A percentile compares a stretch with the other conserved stretches of the same genome.
phyloP scores from a whole-genome alignment of 2,888 invertebrate species.

The Aphodius granarius region DNA sequence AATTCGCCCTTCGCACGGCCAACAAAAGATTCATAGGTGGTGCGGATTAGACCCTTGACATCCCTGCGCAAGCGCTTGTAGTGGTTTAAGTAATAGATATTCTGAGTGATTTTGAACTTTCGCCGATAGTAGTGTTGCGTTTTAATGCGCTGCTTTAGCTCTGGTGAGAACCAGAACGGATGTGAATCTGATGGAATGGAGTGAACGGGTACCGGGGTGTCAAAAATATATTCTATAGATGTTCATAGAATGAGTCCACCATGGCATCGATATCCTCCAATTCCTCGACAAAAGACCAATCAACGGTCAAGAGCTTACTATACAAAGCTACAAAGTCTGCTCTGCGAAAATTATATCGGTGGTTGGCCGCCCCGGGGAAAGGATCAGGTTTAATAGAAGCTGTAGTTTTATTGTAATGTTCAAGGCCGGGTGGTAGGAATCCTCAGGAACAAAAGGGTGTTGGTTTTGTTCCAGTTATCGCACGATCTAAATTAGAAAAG shows the following conservation, averaged over 20 bases:
- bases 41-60: too few species aligned
- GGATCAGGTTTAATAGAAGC: too few species aligned
- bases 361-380: not conserved
- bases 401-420: not conserved
- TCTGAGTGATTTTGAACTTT: too few species aligned
- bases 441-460: slow-evolving; percentile 6
- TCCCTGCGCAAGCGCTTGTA: too few species aligned
- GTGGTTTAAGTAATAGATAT: too few species aligned
- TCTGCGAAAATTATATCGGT: not conserved
- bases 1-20: not conserved
- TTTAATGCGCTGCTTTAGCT: too few species aligned
- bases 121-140: too few species aligned
- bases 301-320: not conserved
- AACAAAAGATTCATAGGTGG: not conserved
- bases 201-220: too few species aligned
- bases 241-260: not conserved
- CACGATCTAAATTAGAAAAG: not conserved
- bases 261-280: not conserved
- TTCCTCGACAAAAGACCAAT: not conserved
- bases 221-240: not conserved
- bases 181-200: too few species aligned
- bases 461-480: not conserved
- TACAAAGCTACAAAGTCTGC: not conserved
- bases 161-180: not conserved
- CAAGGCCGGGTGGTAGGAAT: not conserved